These are phyloP conservation scores for Macaca fascicularis DNA, from an alignment of 2,113 vertebrate species.

Conservation along the genomic window DNA sequence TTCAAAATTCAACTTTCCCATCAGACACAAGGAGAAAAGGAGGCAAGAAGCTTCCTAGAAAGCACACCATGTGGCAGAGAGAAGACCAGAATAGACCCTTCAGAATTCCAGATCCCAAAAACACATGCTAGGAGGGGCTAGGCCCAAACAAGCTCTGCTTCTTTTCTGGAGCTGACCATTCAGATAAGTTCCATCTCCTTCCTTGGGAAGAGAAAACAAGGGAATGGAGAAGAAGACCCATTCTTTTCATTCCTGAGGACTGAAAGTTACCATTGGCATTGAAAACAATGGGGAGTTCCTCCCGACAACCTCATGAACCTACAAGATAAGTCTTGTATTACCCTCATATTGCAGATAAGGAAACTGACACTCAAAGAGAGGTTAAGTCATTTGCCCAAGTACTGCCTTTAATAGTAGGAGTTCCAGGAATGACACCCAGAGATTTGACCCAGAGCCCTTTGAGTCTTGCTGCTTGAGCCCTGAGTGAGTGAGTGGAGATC, in stretches of 20 bases:
- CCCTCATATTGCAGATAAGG: not conserved
- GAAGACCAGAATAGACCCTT: not conserved
- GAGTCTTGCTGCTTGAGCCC: not conserved
- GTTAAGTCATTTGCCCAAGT: not conserved
- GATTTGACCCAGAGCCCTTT: not conserved
- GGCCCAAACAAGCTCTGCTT: not conserved
- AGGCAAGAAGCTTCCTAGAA: not conserved
- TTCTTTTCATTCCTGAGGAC: not conserved
- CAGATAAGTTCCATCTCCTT: not conserved
- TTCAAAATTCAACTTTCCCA: not conserved
- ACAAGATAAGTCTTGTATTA: not conserved
- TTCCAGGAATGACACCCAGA: not conserved
- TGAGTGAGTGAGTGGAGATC: not conserved
- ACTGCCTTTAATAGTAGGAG: not conserved
- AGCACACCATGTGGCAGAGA: accelerated
- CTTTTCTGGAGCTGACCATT: not conserved
- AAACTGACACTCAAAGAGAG: not conserved
- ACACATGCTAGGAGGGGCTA: not conserved
- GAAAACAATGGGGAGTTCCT: not conserved
- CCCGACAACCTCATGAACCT: not conserved
- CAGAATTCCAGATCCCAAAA: not conserved
- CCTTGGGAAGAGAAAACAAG: not conserved
- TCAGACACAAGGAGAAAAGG: not conserved
- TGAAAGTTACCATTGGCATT: not conserved
- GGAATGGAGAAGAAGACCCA: not conserved